A percentile compares a stretch with the other conserved stretches of the same genome.
phyloP scores from a whole-genome alignment of 2,888 invertebrate genomes.

The Dinocampus coccinellae region DNA sequence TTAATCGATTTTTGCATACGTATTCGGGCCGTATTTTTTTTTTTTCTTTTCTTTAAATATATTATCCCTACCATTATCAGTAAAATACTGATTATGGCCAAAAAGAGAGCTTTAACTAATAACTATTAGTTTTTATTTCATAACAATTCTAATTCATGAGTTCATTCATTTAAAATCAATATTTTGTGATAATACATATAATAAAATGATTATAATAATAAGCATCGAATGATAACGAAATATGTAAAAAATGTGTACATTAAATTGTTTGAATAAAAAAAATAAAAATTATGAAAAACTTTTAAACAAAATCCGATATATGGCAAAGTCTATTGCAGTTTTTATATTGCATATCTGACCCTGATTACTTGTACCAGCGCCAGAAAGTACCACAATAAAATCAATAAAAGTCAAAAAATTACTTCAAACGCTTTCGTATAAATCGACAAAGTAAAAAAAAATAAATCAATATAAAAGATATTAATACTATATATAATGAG shows the following conservation, averaged over 20 bases:
- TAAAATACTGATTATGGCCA: constrained; percentile 24
- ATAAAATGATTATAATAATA: neutral
- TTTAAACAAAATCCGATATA: constrained; percentile 16
- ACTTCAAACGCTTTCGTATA: constrained; percentile 19
- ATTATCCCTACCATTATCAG: constrained; percentile 27
- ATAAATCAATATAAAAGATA: constrained; percentile 38
- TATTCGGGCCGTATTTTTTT: constrained; percentile 18
- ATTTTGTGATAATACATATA: constrained; percentile 20
- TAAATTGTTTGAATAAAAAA: neutral
- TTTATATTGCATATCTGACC: constrained; percentile 34
- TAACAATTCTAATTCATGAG: constrained; percentile 42
- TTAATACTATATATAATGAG: constrained; percentile 32
- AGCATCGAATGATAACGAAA: constrained; percentile 21
- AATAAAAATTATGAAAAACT: constrained; percentile 1
- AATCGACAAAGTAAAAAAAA: constrained; percentile 31
- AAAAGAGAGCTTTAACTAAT: constrained; percentile 39
- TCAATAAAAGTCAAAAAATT: constrained; percentile 8
- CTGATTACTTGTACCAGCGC: constrained; percentile 15
- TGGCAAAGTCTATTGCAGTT: constrained; percentile 38
- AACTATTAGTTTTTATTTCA: constrained; percentile 33
- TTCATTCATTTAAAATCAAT: constrained; percentile 36
- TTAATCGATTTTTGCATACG: constrained; percentile 39
- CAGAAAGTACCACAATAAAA: constrained; percentile 20
- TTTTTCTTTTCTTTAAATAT: too few relatives aligned
- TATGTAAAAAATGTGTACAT: constrained; percentile 21